Evolutionary conservation across 2,797 vertebrate genomes (phyloP).

Genomic region (Dicrostonyx torquatus): DNA sequence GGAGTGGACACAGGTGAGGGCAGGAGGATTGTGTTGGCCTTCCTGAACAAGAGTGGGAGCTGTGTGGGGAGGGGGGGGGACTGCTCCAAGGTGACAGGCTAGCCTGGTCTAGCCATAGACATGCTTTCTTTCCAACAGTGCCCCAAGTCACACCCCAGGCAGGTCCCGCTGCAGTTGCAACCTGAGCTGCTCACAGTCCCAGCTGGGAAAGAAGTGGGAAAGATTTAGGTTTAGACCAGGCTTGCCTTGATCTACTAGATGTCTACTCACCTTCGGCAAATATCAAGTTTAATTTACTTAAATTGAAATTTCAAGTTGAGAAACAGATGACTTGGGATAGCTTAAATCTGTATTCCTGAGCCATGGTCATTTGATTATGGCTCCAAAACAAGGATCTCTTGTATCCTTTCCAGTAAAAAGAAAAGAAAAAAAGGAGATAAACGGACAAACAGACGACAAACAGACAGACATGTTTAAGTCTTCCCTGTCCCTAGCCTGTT

Average conservation of each 20-base stretch:
- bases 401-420: not conserved
- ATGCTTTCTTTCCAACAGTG: not conserved
- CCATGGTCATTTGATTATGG: not conserved
- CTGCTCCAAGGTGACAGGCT: not conserved
- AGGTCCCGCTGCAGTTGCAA: too few relatives aligned
- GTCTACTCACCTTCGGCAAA: not conserved
- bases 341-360: not conserved
- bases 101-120: not conserved
- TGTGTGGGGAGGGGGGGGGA: not conserved
- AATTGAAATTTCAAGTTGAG: not conserved
- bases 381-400: not conserved
- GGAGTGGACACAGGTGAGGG: not conserved
- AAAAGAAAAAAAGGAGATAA: not conserved
- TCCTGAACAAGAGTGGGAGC: not conserved
- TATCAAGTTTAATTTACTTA: not conserved
- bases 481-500: not conserved
- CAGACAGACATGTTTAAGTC: not conserved
- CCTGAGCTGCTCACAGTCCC: not conserved
- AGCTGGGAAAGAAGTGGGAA: not conserved
- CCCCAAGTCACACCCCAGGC: not conserved
- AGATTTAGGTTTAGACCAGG: not conserved
- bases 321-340: not conserved
- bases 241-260: not conserved
- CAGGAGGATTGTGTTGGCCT: not conserved
- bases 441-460: not conserved